Evolutionary conservation across 2,113 vertebrate genomes (phyloP).

Genomic region (Eudorcas thomsonii): DNA sequence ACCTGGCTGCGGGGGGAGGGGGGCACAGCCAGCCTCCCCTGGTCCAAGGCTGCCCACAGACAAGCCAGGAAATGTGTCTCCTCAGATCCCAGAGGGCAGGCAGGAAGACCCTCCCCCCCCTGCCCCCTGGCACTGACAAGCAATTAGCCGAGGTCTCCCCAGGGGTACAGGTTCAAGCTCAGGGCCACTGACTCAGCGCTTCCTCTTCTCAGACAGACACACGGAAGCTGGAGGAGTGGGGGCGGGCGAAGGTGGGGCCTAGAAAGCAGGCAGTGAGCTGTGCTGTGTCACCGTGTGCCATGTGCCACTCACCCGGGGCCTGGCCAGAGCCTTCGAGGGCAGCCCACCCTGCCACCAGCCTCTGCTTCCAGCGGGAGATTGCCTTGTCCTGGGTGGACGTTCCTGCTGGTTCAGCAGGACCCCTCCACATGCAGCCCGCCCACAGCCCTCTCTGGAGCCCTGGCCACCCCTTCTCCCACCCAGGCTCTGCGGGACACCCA

Average conservation of each 20-base stretch:
- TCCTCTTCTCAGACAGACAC: background rate
- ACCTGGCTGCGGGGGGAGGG: background rate
- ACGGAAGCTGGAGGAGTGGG: fast-evolving
- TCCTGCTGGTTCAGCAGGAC: fast-evolving
- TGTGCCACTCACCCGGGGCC: fast-evolving
- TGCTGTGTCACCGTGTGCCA: fast-evolving
- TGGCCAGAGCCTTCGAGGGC: fast-evolving
- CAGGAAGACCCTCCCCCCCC: background rate
- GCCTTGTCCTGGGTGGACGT: fast-evolving
- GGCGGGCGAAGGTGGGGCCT: background rate
- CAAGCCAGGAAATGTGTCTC: background rate
- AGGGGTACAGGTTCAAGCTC: background rate
- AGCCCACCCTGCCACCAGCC: background rate
- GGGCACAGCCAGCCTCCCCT: background rate
- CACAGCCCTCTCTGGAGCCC: background rate
- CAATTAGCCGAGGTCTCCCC: background rate
- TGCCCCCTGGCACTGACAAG: background rate
- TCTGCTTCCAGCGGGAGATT: fast-evolving
- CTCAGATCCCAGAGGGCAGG: background rate
- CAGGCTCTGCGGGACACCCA: background rate
- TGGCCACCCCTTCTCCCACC: fast-evolving
- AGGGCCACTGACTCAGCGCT: background rate
- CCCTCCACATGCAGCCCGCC: background rate
- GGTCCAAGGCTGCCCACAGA: background rate
- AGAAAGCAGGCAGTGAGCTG: background rate